Conservation (phyloP, 2,113 vertebrate genomes). For the Tupaia chinensis region DNA sequence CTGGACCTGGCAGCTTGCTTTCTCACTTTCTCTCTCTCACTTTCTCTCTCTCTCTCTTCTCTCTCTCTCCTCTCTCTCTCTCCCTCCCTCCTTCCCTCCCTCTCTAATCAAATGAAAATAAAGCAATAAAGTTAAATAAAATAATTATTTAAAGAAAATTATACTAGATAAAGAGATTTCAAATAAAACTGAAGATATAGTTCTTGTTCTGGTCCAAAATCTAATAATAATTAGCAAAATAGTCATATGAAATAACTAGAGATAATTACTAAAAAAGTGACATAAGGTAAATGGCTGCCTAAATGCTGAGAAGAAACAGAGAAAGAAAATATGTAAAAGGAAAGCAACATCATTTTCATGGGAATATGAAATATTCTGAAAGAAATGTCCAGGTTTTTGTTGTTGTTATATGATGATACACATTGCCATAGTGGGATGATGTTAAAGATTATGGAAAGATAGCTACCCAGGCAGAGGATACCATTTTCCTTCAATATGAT, state of each 20-base stretch:
- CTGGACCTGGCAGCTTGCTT: no score
- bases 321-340: conserved; percentile 46
- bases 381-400: neutral
- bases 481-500: neutral
- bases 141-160: no score
- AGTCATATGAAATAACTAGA: conserved; percentile 39
- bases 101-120: no score
- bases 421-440: neutral
- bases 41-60: no score
- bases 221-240: conserved; percentile 49
- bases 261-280: conserved; percentile 44
- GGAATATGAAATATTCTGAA: neutral
- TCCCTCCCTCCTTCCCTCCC: no score
- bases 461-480: neutral
- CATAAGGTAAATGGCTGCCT: conserved; percentile 45
- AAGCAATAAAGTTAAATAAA: no score
- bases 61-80: no score
- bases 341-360: conserved; percentile 28
- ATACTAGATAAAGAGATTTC: neutral
- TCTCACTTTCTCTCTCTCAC: no score
- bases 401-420: neutral
- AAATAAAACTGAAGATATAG: conserved; percentile 1
- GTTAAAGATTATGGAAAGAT: conserved; percentile 27
- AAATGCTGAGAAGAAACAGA: conserved; percentile 39
- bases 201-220: conserved; percentile 3